Evolutionary conservation across 2,888 invertebrate genomes (phyloP), one percentile per base, ranked within the genome.

Genomic region (Autographa gamma): DNA sequence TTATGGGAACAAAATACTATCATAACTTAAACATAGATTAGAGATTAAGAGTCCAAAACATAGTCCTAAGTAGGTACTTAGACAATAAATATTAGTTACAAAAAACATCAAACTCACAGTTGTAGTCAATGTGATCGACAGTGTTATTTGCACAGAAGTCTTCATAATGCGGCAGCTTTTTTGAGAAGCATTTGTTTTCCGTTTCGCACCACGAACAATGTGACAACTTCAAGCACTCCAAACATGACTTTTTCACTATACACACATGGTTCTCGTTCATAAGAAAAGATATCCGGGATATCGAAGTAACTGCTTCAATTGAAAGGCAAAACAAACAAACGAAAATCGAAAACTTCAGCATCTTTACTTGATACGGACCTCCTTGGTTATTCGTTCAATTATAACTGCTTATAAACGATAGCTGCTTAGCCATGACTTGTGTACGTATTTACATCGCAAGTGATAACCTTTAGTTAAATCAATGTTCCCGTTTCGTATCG

Each of bases 191-290:
- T 85, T 81, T 90, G n/a, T 85, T 90, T 67, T 91, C 87, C 6
- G 85, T 78, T 18, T 84, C 78, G 75, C 95, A 95, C 95, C 95
- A 95, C 6, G 94, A 91, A 83, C 95, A 95, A 68, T 94, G 95
- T 43, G 89, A 77, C 32, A 95, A 82, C 34, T 85, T 87, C 13
- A 95, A 85, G 79, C 95, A 95, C 32, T 91, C 89, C n/a, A 87
- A 68, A 77, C 95, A 95, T 2, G 90, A 86, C 13, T 66, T 83
- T 82, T 95, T 95, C n/a, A 94, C 90, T 54, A 79, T 84, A 76
- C 95, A 95, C 73, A 95, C 87, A 87, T 88, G 92, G 41, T 88
- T 86, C 62, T 94, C 88, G 66, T 93, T 88, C 66, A 95, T 83
- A 18, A 82, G 72, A 66, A 88, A 86, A 41, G 87, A 76, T 66